Evolutionary conservation across 2,113 vertebrate genomes (phyloP).

Genomic region (Albula goreensis): DNA sequence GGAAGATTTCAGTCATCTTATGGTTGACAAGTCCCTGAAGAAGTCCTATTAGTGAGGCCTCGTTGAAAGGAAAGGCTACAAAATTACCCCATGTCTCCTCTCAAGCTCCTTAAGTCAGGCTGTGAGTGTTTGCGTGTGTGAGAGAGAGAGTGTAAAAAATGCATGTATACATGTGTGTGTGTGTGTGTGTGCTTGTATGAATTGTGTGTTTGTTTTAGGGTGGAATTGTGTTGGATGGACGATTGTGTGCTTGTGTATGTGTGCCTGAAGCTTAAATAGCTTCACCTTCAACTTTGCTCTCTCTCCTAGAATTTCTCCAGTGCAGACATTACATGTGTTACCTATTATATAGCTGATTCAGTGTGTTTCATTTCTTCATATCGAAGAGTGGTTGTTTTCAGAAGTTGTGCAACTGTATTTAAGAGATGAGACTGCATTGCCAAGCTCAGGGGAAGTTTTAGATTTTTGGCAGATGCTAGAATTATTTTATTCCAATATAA

Average conservation of each 20-base stretch:
- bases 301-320: not conserved
- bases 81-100: conserved; percentile 57
- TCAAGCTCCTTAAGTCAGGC: conserved; percentile 64
- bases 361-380: not conserved
- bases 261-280: not conserved
- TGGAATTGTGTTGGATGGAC: no score
- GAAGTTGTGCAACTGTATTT: not conserved
- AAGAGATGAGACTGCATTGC: not conserved
- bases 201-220: no score
- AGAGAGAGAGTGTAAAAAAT: not conserved
- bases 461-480: not conserved
- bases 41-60: conserved; percentile 69
- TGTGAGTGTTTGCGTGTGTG: not conserved
- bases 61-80: conserved; percentile 57
- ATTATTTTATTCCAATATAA: not conserved
- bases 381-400: not conserved
- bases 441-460: not conserved
- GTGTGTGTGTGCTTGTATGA: not conserved
- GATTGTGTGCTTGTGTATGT: not conserved
- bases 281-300: not conserved
- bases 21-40: conserved; percentile 67
- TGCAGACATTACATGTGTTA: not conserved
- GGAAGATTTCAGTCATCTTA: conserved; percentile 72
- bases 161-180: conserved; percentile 30
- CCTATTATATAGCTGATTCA: not conserved